Base-by-base conservation (phyloP, 2,797 vertebrate genomes). In the Stomatorhinus walkeri region DNA sequence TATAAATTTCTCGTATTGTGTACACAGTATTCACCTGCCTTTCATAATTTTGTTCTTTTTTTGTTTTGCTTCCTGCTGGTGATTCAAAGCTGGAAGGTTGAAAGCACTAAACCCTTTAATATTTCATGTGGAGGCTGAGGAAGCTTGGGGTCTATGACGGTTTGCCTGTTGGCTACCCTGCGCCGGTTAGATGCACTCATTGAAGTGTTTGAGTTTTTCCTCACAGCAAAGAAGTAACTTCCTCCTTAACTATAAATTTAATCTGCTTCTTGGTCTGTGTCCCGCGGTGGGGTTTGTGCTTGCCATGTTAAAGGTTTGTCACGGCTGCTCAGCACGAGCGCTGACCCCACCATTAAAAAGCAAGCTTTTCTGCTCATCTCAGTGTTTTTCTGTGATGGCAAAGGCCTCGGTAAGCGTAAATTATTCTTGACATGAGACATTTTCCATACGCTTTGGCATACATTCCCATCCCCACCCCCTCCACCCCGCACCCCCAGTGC, bases 401-500 rank as follows among this genome's bases (percentile, higher is more conserved):
- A 90, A 89, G 89, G 89, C 89, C 91, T 91, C 32, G 2, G 87
- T 90, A 89, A 85, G 76, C 90, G 90, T 88, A 64, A 89, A 90
- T 92, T 91, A 91, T 76, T 16, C 5, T 90, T 61, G 91, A 90
- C 81, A 89, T 91, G 92, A 93, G 91, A 91, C 88, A 19, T 86
- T 92, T 91, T 94, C 92, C 92, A 93, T 91, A 90, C 90, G 88
- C 91, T 91, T 43, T 91, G 90, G 91, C 89, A 87, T 61, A 1
- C 24, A 14, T 4, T 28, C 64, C 28, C 64, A 22, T 59, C 56
- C n/a, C 56, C n/a, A 7, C 59, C 22, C 54, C 5, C 54, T 56
- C 59, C 59, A 36, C 59, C 86, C 46, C 54, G 4, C 36, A 10
- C 14, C 36, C 14, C 14, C 83, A 85, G n/a, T 84, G 81, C 61